Evolutionary conservation across 2,113 vertebrate species (phyloP).

Genomic region (Dicrurus megarhynchus): DNA sequence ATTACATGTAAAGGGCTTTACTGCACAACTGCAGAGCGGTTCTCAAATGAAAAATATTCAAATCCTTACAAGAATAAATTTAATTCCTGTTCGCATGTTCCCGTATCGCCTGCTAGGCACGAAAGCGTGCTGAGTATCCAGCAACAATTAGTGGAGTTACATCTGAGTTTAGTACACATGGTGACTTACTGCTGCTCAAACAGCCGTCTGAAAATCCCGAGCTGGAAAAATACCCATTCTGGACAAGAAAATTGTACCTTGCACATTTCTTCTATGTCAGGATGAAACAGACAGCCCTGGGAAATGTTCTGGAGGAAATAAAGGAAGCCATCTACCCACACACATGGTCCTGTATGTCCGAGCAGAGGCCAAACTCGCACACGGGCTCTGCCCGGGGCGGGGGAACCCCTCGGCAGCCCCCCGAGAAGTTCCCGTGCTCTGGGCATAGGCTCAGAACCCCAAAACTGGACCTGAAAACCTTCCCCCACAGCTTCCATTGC

Average conservation of each 20-base stretch:
- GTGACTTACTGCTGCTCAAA: neutral
- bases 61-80: neutral
- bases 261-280: neutral
- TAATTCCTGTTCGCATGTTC: neutral
- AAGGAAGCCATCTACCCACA: neutral
- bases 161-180: neutral
- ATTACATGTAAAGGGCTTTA: neutral
- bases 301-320: neutral
- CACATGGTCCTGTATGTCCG: rapidly evolving
- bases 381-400: rapidly evolving
- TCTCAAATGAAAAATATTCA: neutral
- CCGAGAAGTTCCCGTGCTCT: neutral
- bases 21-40: neutral
- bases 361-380: neutral
- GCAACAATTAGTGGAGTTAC: neutral
- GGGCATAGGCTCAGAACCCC: too few relatives aligned
- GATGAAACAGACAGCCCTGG: neutral
- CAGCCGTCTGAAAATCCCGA: neutral
- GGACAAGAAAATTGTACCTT: neutral
- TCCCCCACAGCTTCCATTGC: neutral
- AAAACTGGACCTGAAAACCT: neutral
- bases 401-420: neutral
- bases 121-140: neutral
- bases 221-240: neutral
- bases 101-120: neutral